These are phyloP conservation scores for Byasa hedistus DNA, from an alignment of 2,888 invertebrate genomes.

Conservation along the genomic window DNA sequence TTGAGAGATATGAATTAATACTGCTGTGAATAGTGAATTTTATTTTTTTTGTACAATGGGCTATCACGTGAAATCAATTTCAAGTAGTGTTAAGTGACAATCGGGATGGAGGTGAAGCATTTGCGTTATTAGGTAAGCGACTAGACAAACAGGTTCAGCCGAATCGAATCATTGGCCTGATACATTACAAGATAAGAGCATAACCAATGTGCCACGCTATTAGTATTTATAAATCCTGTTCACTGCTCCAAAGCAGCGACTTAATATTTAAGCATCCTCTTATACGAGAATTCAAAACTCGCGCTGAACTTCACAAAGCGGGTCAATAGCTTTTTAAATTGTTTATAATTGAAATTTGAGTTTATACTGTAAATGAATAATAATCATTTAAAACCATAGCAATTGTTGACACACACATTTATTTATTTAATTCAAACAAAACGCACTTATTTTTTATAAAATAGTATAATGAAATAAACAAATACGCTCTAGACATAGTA, in stretches of 20 bases:
- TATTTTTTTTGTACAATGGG: no score
- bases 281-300: conserved; percentile 2
- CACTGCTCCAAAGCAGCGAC: not conserved
- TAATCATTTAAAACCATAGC: not conserved
- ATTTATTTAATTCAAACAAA: not conserved
- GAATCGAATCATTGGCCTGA: not conserved
- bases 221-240: conserved; percentile 9
- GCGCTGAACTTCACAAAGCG: conserved; percentile 3
- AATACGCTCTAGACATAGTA: no score
- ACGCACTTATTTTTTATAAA: no score
- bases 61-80: no score
- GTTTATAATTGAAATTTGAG: conserved; percentile 9
- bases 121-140: no score
- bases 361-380: not conserved
- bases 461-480: no score
- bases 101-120: no score
- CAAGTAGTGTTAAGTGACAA: no score
- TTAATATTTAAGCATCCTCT: conserved; percentile 14
- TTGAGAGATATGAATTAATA: no score
- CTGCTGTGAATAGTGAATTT: no score
- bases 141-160: no score
- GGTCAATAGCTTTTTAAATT: conserved; percentile 10
- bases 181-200: not conserved
- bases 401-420: not conserved
- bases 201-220: not conserved